These are phyloP conservation scores for Zygogramma bicolorata DNA, from an alignment of 2,888 invertebrate species.

Conservation along the genomic window DNA sequence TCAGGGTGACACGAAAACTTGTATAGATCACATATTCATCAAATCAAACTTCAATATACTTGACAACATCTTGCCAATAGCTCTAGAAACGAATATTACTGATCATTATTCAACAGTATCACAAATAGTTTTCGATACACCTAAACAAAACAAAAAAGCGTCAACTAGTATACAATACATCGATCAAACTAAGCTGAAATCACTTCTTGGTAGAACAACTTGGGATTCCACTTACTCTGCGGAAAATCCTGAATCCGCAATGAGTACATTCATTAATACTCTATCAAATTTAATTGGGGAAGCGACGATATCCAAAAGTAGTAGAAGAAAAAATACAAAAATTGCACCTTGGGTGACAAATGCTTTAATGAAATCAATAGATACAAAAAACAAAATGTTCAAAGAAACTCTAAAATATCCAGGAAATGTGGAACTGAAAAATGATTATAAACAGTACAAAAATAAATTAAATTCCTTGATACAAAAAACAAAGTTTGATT, in stretches of 20 bases:
- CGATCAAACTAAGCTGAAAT: background rate
- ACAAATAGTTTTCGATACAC: background rate
- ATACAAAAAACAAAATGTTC: background rate
- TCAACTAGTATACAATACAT: background rate
- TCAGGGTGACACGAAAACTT: too few species aligned
- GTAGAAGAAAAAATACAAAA: background rate
- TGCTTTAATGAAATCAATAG: background rate
- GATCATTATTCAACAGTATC: background rate
- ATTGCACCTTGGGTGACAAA: background rate
- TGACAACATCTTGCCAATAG: conserved; percentile 10
- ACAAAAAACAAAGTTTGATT: background rate
- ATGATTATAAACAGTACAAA: background rate
- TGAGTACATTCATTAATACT: background rate
- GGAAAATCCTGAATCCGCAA: background rate
- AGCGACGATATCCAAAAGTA: background rate
- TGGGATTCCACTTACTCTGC: background rate
- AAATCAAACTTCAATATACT: too few species aligned
- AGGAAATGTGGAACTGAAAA: background rate
- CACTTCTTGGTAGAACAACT: background rate
- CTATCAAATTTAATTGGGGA: background rate
- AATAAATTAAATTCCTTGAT: background rate
- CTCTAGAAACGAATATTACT: background rate
- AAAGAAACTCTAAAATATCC: background rate
- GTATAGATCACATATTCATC: too few species aligned
- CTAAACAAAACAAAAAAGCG: background rate